These are phyloP conservation scores for Argya squamiceps DNA, from an alignment of 2,797 vertebrate species.

Conservation along the genomic window DNA sequence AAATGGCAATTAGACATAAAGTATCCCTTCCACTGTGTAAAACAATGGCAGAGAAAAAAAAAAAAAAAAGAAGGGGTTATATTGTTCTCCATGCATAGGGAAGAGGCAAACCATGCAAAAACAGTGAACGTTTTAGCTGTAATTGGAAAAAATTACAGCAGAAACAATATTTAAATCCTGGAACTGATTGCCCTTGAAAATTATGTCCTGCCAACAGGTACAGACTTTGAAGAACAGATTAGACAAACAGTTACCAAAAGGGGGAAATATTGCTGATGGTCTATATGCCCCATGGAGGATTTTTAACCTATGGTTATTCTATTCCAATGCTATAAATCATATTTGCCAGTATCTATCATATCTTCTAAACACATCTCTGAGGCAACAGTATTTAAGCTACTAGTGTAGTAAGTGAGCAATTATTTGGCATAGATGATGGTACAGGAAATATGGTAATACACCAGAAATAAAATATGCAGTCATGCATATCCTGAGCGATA, in stretches of 20 bases:
- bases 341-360: not conserved
- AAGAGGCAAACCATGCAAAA: not conserved
- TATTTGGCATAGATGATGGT: slow-evolving; percentile 21
- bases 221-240: not conserved
- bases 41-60: not conserved
- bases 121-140: not conserved
- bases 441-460: not conserved
- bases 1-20: not conserved
- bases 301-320: not conserved
- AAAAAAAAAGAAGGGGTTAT: not conserved
- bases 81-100: not conserved
- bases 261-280: not conserved
- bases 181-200: not conserved
- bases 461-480: slow-evolving; percentile 17
- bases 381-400: slow-evolving; percentile 1
- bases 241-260: not conserved
- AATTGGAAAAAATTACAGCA: not conserved
- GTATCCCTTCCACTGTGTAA: not conserved
- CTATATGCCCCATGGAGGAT: rapidly evolving
- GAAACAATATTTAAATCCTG: not conserved
- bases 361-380: not conserved
- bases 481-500: not conserved
- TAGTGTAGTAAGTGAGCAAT: slow-evolving; percentile 42
- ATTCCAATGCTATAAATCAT: not conserved
- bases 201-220: not conserved